Base-by-base conservation (phyloP, 2,888 invertebrate genomes). In the Dynastes hyllus region DNA sequence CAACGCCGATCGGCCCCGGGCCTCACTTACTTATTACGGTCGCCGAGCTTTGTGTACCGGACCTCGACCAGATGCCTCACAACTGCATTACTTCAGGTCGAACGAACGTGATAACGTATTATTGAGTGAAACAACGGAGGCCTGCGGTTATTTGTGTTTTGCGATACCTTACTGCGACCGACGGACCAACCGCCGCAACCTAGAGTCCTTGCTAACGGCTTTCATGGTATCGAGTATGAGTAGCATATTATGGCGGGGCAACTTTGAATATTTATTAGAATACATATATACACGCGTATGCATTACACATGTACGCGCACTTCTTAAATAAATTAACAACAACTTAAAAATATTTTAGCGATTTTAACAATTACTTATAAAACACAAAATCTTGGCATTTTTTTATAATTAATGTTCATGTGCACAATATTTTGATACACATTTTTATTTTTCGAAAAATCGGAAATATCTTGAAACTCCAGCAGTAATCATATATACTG, bases 41-140 rank as follows among this genome's bases (percentile, higher is more conserved):
- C 79, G 80, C 79, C 61, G 61, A 79, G 80, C 81, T 81, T 81
- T 81, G 81, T 81, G 77, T 79, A 77, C 81, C 81, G 82, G 85
- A 87, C 86, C 86, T 85, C 85, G 87, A 85, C 73, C 87, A 87
- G 87, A 87, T 86, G 87, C 87, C 55, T 87, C 85, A 86, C 87
- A 87, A 87, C 86, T 88, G 87, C 87, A 88, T 88, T 88, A 89
- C 85, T 88, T 88, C 87, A 86, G 87, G 88, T 87, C 86, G 88
- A 87, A 85, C 85, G 73, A 61, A 75, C 73, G 87, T 86, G 88
- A 89, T 88, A 88, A 88, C 88, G 86, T 88, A 88, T 88, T 88
- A 88, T 88, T 87, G 88, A 87, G 87, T 86, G 87, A 87, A 87
- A 87, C 87, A 88, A 86, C 86, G 85, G 81, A 82, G 81, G 86